Evolutionary conservation across 2,113 vertebrate species (phyloP), one percentile per base, ranked within the genome.

Genomic region (Engystomops pustulosus): DNA sequence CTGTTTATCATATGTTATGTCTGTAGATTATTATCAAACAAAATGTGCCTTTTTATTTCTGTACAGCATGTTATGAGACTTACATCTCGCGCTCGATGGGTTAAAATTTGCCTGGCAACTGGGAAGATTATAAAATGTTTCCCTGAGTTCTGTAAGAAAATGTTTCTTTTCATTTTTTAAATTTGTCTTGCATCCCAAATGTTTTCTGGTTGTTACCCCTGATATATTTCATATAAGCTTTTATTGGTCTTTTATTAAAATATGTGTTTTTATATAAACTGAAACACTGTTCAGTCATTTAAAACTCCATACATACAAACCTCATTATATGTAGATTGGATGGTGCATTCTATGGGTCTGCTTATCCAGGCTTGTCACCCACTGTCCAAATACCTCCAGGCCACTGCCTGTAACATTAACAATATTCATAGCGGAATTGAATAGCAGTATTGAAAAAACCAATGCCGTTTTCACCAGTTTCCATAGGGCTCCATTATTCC

Each of bases 31-130:
- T 30, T 15, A 30, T 49, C 25, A 30, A 30, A 49, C 15, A 1
- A 49, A 74, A 30, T 32, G 27, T 65, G 25, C 27, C 14, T 18
- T n/a, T 75, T 53, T 30, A 27, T 53, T 51, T 34, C 45, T 30
- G 27, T 32, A 53, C 72, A 72, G n/a, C 18, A 1, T 18, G 15
- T 49, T 49, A 18, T 25, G 18, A 51, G 72, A 9, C 27, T 76
- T 6, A 15, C n/a, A 10, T 60, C 51, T 34, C 55, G 27, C 23
- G 15, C 77, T 65, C 1, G 25, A 47, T 79, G 58, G 55, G n/a
- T 45, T 44, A 79, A 79, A 60, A 65, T 36, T 45, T 79, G 32
- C 38, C 36, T 67, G 58, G 38, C 25, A 79, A 79, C 36, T 45
- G 38, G 34, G 12, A n/a, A 79, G 58, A 41, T 47, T 45, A 79